These are phyloP conservation scores for Brachyhypopomus gauderio DNA, from an alignment of 2,113 vertebrate species.

Conservation along the genomic window DNA sequence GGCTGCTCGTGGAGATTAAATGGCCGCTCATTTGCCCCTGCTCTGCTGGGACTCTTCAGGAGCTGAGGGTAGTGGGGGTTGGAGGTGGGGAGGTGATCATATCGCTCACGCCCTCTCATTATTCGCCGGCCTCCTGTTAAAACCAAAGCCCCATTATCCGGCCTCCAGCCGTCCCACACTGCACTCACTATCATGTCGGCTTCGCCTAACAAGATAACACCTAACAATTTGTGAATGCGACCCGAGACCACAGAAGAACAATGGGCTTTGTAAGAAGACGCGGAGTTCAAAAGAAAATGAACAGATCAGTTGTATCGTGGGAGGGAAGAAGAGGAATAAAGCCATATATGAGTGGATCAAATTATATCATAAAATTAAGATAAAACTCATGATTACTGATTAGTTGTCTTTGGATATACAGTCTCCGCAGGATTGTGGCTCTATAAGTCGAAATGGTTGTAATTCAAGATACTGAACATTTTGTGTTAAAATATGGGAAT, in stretches of 20 bases:
- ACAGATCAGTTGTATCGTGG: not conserved
- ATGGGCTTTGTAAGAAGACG: slow-evolving; percentile 24
- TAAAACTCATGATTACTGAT: too few species aligned
- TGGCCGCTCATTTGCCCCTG: slow-evolving; percentile 20
- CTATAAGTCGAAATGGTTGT: too few species aligned
- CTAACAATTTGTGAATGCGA: slow-evolving; percentile 43
- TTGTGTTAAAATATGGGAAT: too few species aligned
- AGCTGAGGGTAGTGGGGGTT: not conserved
- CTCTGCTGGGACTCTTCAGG: slow-evolving; percentile 20
- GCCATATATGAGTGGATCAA: too few species aligned
- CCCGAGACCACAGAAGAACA: slow-evolving; percentile 16
- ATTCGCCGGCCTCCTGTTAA: slow-evolving; percentile 41
- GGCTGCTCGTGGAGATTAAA: slow-evolving; percentile 23
- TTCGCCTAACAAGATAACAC: slow-evolving; percentile 20
- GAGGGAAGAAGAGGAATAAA: not conserved
- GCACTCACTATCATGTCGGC: slow-evolving; percentile 14
- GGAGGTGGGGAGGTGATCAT: slow-evolving; percentile 27
- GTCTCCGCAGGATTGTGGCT: too few species aligned
- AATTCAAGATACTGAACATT: too few species aligned
- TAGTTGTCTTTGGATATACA: too few species aligned
- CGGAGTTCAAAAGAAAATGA: not conserved
- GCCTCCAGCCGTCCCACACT: slow-evolving; percentile 14
- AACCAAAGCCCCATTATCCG: slow-evolving; percentile 38
- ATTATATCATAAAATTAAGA: too few species aligned
- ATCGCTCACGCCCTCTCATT: slow-evolving; percentile 36